Evolutionary conservation across 2,888 invertebrate genomes (phyloP).

Genomic region (Xanthia icteritia): DNA sequence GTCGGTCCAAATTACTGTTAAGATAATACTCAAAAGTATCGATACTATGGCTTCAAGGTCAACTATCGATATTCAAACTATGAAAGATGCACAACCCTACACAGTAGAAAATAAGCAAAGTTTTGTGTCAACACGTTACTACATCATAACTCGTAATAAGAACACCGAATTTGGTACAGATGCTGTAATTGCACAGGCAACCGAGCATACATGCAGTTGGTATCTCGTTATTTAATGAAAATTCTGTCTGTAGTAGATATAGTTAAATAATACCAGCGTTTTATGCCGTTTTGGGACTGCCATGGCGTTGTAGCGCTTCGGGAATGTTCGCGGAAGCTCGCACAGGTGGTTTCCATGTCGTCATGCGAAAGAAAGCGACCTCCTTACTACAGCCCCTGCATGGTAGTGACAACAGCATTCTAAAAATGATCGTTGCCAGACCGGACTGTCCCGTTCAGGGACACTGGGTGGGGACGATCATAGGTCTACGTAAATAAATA

Average conservation of each 20-base stretch:
- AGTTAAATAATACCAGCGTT: no score
- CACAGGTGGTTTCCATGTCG: no score
- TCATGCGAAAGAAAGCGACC: no score
- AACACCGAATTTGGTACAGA: slow-evolving; percentile 55
- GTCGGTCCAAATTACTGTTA: not conserved
- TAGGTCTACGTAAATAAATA: no score
- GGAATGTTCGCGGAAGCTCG: no score
- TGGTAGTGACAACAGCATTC: no score
- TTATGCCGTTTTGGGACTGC: no score
- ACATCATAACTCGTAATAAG: slow-evolving; percentile 67
- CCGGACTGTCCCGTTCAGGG: no score
- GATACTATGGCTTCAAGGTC: not conserved
- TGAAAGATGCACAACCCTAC: slow-evolving; percentile 19
- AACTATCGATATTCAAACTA: slow-evolving; percentile 27
- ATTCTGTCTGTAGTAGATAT: not conserved
- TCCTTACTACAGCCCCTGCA: no score
- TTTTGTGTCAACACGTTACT: slow-evolving; percentile 66
- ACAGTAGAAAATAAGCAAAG: slow-evolving; percentile 71
- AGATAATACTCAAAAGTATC: not conserved
- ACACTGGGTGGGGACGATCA: no score
- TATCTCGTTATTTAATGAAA: not conserved
- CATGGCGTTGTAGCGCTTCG: no score
- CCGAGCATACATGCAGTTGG: not conserved
- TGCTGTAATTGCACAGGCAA: slow-evolving; percentile 28
- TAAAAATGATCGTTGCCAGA: no score